Conservation (phyloP, 1,140 invertebrate genomes). For the Aleiodes sp. region DNA sequence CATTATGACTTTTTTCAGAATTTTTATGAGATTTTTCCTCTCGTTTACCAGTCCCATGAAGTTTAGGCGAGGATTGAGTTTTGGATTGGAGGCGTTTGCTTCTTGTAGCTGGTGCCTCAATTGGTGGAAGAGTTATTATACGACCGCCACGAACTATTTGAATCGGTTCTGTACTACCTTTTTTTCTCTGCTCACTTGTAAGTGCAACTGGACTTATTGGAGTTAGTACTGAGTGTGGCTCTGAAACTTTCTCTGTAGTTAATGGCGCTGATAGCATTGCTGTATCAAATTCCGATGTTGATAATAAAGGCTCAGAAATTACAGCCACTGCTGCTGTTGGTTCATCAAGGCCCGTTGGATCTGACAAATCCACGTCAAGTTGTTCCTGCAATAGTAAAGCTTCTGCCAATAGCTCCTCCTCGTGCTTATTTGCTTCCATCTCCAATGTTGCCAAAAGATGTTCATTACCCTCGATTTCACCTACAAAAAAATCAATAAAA, state of each 20-base stretch:
- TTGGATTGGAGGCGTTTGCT: conserved; percentile 64
- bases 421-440: conserved; percentile 62
- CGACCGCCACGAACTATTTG: conserved; percentile 78
- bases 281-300: conserved; percentile 33
- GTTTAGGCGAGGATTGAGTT: conserved; percentile 39
- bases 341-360: conserved; percentile 48
- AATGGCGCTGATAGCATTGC: neutral
- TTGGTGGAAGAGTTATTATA: conserved; percentile 79
- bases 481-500: conserved; percentile 36
- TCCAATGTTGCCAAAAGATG: conserved; percentile 60
- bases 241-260: neutral
- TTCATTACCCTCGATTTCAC: conserved; percentile 60
- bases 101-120: conserved; percentile 79
- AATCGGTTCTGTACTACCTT: conserved; percentile 67
- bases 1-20: neutral
- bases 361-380: conserved; percentile 59
- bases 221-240: neutral
- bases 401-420: conserved; percentile 63
- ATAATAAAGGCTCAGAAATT: conserved; percentile 42
- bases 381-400: conserved; percentile 64
- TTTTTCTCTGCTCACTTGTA: conserved; percentile 39
- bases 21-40: conserved; percentile 36
- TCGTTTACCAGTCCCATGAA: conserved; percentile 33
- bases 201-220: neutral
- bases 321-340: conserved; percentile 26